Conservation (phyloP, 2,113 vertebrate genomes). For the Salvelinus alpinus region DNA sequence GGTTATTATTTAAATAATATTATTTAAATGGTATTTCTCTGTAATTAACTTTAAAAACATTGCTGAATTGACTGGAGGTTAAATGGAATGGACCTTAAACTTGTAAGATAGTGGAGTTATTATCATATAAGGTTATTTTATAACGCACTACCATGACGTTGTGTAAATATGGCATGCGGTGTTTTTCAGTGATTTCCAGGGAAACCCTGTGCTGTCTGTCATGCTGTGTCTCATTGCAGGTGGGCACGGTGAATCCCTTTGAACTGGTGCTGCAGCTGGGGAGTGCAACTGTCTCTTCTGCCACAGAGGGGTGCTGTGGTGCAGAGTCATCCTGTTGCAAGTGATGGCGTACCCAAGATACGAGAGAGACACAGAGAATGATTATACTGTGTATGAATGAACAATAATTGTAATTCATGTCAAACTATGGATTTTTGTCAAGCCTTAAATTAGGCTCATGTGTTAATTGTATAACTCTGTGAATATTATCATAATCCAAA, state of each 20-base stretch:
- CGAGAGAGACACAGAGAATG: neutral
- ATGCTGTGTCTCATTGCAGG: constrained; percentile 46
- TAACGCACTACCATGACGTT: neutral
- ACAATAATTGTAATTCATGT: neutral
- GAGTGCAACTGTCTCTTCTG: constrained; percentile 24
- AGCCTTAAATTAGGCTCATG: neutral
- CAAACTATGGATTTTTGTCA: neutral
- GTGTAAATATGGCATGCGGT: too few species aligned
- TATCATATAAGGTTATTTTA: neutral
- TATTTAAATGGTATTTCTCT: too few species aligned
- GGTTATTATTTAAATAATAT: too few species aligned
- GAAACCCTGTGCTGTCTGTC: constrained; percentile 11
- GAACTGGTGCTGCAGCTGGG: constrained; percentile 61
- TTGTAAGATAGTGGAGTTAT: neutral
- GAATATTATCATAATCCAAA: too few species aligned
- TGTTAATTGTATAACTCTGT: neutral
- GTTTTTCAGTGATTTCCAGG: neutral
- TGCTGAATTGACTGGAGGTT: too few species aligned
- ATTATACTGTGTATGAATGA: neutral
- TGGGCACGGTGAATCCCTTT: constrained; percentile 73
- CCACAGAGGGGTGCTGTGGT: constrained; percentile 70
- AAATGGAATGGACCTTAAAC: too few species aligned
- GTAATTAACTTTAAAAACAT: too few species aligned
- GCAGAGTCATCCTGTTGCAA: constrained; percentile 69
- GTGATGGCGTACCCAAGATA: constrained; percentile 53